phyloP scores from a whole-genome alignment of 2,888 invertebrate species.

The Dione juno region DNA sequence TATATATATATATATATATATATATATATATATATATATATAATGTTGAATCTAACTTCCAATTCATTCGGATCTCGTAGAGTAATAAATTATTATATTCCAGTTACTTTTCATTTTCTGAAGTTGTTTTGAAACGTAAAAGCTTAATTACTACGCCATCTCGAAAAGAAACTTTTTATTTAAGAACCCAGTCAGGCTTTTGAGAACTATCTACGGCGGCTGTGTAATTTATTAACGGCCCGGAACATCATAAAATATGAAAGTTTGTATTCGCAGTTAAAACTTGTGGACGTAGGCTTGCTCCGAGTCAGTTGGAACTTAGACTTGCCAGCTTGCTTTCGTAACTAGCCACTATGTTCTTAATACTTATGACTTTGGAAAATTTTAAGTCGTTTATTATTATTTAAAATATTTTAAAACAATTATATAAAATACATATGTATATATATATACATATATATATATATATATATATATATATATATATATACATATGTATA shows the following conservation, averaged over 20 bases:
- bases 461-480: no score
- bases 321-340: background rate
- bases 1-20: no score
- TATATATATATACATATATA: no score
- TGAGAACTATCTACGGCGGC: conserved; percentile 19
- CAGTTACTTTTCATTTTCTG: background rate
- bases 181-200: conserved; percentile 1
- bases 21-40: background rate
- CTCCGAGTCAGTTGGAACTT: conserved; percentile 1
- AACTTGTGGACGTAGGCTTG: conserved; percentile 11
- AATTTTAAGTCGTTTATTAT: no score
- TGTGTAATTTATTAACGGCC: conserved; percentile 28
- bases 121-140: conserved; percentile 13
- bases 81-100: background rate
- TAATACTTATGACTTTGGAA: no score
- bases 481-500: no score
- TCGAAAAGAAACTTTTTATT: conserved; percentile 13
- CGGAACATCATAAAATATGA: conserved; percentile 26
- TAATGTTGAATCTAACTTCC: no score
- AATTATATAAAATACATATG: background rate
- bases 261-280: conserved; percentile 24
- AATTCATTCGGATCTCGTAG: background rate
- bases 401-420: no score
- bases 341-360: background rate
- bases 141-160: conserved; percentile 7